Evolutionary conservation across 1,140 invertebrate genomes (phyloP).

Genomic region (Drosophila willistoni): DNA sequence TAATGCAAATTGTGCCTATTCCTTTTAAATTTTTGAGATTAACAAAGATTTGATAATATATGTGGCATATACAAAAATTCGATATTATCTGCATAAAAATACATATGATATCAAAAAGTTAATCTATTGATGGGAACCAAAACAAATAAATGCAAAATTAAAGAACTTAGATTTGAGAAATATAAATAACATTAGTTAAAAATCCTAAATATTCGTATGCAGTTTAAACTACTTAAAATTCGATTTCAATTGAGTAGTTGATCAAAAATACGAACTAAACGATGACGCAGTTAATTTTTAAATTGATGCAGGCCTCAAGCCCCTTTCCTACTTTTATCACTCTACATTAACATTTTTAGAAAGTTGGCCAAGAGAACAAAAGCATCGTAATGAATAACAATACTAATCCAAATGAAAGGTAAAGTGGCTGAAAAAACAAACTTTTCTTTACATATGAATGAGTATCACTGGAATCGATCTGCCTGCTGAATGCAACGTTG

Average conservation of each 20-base stretch:
- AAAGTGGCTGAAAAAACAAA: constrained; percentile 21
- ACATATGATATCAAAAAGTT: no score
- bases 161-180: constrained; percentile 7
- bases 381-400: constrained; percentile 12
- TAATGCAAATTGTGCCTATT: no score
- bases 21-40: no score
- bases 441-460: constrained; percentile 6
- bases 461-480: neutral
- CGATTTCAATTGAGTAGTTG: constrained; percentile 19
- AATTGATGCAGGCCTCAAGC: neutral
- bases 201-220: constrained; percentile 15
- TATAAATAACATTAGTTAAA: no score
- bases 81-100: no score
- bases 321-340: neutral
- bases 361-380: constrained; percentile 25
- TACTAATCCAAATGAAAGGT: constrained; percentile 2
- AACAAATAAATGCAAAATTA: neutral
- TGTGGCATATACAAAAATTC: no score
- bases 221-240: constrained; percentile 33
- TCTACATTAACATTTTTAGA: constrained; percentile 48
- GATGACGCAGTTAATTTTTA: constrained; percentile 32
- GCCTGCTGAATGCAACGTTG: constrained; percentile 47
- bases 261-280: constrained; percentile 30
- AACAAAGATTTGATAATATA: no score
- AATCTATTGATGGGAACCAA: no score